Base-by-base conservation (phyloP, 2,797 vertebrate species). In the Lycodopsis pacificus region DNA sequence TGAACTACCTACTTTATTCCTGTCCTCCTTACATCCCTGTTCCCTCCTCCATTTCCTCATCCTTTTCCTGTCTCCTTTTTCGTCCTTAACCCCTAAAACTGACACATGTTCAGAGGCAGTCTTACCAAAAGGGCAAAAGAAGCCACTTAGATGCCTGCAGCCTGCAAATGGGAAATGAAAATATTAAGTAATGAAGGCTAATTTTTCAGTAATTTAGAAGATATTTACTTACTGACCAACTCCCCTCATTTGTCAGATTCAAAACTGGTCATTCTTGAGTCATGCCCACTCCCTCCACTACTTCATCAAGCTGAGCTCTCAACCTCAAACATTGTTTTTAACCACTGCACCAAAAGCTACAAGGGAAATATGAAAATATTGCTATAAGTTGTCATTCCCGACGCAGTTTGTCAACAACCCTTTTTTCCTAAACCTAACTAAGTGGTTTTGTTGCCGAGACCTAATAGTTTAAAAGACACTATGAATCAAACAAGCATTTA, bases 11-110 rank as follows among this genome's bases (percentile, higher is more conserved):
- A 49, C 42, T 82, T 76, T 73, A 82, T 77, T 89, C 70, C 66
- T 76, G 83, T 86, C 79, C 66, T 32, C 22, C 61, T 34, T 46
- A 75, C 77, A 83, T 83, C 87, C 76, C 53, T 38, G 49, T 49
- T 73, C 84, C 84, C 87, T 57, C 79, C 74, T 79, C 56, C 88
- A n/a, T 80, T 86, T 91, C 89, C 88, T 76, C 76, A 81, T 88
- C 83, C 88, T 73, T 83, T 87, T 89, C 88, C 90, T 76, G 88
- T 77, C 82, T 83, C 73, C 51, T 59, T 73, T 70, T 79, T 82
- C 58, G 77, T 83, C 77, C 70, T 78, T 78, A 56, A 38, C 70
- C 7, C 73, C 70, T 71, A 19, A 76, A 71, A 51, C 7, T 27
- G 69, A 75, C 42, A 69, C 22, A 22, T 80, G 58, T 30, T 70